Evolutionary conservation across 1,140 invertebrate species (phyloP), one percentile per base, ranked within the genome.

Genomic region (Drosophila pachea): DNA sequence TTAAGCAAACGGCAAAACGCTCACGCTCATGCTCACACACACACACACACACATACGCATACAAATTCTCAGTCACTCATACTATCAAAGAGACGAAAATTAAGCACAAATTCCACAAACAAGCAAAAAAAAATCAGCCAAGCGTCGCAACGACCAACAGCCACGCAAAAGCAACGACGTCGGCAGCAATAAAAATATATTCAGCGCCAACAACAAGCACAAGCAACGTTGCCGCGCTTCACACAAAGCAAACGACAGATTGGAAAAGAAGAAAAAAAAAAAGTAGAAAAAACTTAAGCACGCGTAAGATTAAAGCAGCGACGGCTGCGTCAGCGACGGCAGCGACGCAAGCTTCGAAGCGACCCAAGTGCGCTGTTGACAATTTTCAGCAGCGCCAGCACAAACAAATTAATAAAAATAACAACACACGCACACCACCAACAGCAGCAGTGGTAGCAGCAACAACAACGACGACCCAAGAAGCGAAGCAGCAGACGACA

Each of bases 241-340:
- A 61, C 52, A 76, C 35, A 70, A 69, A 66, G 43, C 52, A 58
- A 62, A 65, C 68, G 61, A 35, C 50, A 53, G 52, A 22, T 22
- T 22, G 22, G 22, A 66, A 40, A 36, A 43, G 6, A 52, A 7
- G 12, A n/a, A 40, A 49, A 40, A 50, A 43, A 52, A 66, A 22
- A 1, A 22, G 22, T n/a, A 22, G 22, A 22, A 66, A 73, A 76
- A 83, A 70, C 69, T 74, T 76, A 84, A 84, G 76, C 82, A 81
- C 82, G 77, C 82, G 77, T 86, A 81, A 86, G 81, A 86, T 86
- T 86, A 82, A 86, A 86, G 82, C 68, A 76, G 77, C 58, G 63
- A 66, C 61, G 36, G 60, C 62, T 33, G 35, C 55, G 32, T 7
- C 66, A 50, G 48, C 56, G 33, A 5, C 59, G 36, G 35, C 55